phyloP scores from a whole-genome alignment of 1,140 invertebrate genomes.

The Drosophila bocqueti region DNA sequence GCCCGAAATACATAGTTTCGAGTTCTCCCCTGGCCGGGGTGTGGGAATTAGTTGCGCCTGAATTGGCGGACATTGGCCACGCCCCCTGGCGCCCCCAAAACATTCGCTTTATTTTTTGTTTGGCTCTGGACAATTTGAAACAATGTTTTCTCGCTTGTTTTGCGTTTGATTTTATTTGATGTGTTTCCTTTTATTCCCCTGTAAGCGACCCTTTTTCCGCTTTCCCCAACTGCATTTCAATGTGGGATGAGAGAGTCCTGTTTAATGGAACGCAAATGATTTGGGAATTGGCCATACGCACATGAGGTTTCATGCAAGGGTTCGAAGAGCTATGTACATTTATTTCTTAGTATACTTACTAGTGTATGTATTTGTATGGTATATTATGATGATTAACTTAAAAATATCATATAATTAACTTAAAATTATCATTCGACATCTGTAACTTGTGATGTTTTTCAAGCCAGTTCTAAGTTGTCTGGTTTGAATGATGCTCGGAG shows the following conservation, averaged over 20 bases:
- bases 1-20: conserved; percentile 52
- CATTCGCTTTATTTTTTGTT: conserved; percentile 30
- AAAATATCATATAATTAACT: background rate
- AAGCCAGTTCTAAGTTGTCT: background rate
- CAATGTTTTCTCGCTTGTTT: conserved; percentile 81
- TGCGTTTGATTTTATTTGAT: conserved; percentile 82
- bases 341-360: background rate
- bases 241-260: conserved; percentile 21
- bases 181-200: conserved; percentile 65
- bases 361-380: background rate
- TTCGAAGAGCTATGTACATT: background rate
- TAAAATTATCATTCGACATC: background rate
- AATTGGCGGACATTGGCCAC: conserved; percentile 72
- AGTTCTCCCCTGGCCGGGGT: background rate
- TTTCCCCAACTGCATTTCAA: conserved; percentile 55
- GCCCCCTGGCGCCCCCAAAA: conserved; percentile 14
- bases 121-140: conserved; percentile 74
- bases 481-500: too few species aligned
- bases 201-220: conserved; percentile 42
- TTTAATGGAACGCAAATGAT: conserved; percentile 68
- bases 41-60: conserved; percentile 81
- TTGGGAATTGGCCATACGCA: conserved; percentile 28
- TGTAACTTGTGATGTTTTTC: background rate
- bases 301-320: conserved; percentile 9
- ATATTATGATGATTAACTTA: background rate